Conservation (phyloP, 2,888 invertebrate genomes). For the Dione vanillae region DNA sequence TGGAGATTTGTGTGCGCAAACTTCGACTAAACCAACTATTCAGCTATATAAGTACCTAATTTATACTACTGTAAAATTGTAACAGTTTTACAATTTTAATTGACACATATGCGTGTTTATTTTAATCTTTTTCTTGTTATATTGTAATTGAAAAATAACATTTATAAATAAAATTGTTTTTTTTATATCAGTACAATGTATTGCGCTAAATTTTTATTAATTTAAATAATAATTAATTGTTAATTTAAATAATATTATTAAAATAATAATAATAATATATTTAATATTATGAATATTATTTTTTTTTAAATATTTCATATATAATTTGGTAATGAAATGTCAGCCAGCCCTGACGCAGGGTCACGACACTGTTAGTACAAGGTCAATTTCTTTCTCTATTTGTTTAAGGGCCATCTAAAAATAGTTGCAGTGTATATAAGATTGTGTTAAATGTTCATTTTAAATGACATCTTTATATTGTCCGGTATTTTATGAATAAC, state of each 20-base stretch:
- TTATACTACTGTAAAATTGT: neutral
- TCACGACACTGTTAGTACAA: conserved; percentile 27
- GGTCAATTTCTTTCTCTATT: conserved; percentile 29
- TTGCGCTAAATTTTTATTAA: too few relatives aligned
- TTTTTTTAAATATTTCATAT: neutral
- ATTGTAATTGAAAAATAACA: too few relatives aligned
- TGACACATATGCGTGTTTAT: too few relatives aligned
- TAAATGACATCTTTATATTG: neutral
- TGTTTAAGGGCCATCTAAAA: conserved; percentile 16
- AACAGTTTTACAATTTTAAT: too few relatives aligned
- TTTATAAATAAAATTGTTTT: too few relatives aligned
- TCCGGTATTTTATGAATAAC: neutral
- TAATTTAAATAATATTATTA: too few relatives aligned
- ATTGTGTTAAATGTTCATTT: neutral
- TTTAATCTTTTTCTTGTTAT: too few relatives aligned
- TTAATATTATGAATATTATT: too few relatives aligned
- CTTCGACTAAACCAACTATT: neutral
- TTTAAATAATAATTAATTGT: too few relatives aligned
- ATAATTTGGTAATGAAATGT: conserved; percentile 3
- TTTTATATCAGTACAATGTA: too few relatives aligned
- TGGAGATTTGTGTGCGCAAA: neutral
- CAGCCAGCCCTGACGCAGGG: conserved; percentile 17
- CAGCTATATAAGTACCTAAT: too few relatives aligned
- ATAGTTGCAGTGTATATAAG: neutral
- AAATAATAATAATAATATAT: too few relatives aligned